Evolutionary conservation across 2,797 vertebrate species (phyloP).

Genomic region (Coregonus suidteri): DNA sequence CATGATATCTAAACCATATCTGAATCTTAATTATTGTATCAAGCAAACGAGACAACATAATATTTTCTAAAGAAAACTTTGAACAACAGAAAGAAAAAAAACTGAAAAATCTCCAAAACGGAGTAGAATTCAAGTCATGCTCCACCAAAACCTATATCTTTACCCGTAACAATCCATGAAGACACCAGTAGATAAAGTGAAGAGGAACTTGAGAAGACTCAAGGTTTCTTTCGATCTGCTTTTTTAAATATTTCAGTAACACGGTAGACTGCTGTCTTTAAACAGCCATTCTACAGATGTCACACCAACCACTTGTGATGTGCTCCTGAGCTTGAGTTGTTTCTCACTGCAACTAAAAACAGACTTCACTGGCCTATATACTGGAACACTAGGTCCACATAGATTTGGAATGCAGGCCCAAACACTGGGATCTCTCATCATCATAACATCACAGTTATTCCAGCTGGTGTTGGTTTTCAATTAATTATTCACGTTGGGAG

Average conservation of each 20-base stretch:
- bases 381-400: constrained; percentile 49
- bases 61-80: not conserved
- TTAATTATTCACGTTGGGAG: constrained; percentile 67
- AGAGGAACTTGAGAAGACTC: not conserved
- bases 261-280: too few species aligned
- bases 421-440: constrained; percentile 53
- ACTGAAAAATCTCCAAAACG: not conserved
- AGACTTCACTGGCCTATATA: constrained; percentile 37
- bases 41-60: not conserved
- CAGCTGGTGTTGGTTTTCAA: constrained; percentile 34
- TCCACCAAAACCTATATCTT: not conserved
- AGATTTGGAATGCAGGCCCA: constrained; percentile 43
- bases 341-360: constrained; percentile 25
- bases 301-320: constrained; percentile 20
- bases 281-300: not conserved
- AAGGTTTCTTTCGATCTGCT: not conserved
- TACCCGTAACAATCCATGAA: not conserved
- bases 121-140: not conserved
- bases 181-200: not conserved
- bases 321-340: constrained; percentile 18
- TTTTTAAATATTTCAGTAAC: constrained; percentile 5
- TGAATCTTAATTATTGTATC: not conserved
- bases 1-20: not conserved
- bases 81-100: not conserved
- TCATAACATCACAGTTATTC: constrained; percentile 43